Percentiles rank a stretch among this genome's conserved stretches.
phyloP scores from a whole-genome alignment of 2,113 vertebrate species.

The Sebastes schlegelii region DNA sequence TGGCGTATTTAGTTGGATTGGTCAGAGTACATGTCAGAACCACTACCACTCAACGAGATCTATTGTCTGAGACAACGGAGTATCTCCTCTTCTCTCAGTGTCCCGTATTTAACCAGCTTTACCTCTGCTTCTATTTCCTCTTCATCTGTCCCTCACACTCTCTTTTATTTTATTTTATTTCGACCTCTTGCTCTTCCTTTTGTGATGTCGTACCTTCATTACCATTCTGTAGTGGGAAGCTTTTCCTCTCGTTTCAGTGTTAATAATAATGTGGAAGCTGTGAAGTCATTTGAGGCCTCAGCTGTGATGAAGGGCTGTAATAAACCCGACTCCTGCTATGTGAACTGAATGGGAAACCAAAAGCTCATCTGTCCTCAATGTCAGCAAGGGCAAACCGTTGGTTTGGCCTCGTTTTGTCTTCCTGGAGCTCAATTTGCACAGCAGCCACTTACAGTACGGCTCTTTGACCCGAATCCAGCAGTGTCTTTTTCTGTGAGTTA shows the following conservation, averaged over 20 bases:
- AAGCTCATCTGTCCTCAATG: conserved; percentile 13
- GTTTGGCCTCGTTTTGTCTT: background rate
- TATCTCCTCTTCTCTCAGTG: background rate
- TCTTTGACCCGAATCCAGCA: background rate
- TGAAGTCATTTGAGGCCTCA: conserved; percentile 1
- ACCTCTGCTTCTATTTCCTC: background rate
- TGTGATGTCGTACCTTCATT: background rate
- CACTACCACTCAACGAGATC: conserved; percentile 25
- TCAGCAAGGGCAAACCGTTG: conserved; percentile 8
- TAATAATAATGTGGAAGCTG: background rate
- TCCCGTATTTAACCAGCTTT: background rate
- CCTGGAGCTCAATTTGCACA: background rate
- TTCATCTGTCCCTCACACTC: background rate
- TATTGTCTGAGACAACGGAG: conserved; percentile 17
- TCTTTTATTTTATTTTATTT: background rate
- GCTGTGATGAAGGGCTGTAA: background rate
- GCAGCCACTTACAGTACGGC: background rate
- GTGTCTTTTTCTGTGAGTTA: background rate
- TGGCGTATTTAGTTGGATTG: conserved; percentile 22
- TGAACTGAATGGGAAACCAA: conserved; percentile 1
- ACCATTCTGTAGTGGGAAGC: background rate
- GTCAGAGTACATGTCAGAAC: conserved; percentile 18
- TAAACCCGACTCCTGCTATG: conserved; percentile 15
- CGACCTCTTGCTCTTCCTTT: background rate
- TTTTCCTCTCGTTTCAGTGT: background rate